Percentiles rank a stretch among this genome's conserved stretches.
phyloP scores from a whole-genome alignment of 2,113 vertebrate species.

The Oryzias curvinotus region DNA sequence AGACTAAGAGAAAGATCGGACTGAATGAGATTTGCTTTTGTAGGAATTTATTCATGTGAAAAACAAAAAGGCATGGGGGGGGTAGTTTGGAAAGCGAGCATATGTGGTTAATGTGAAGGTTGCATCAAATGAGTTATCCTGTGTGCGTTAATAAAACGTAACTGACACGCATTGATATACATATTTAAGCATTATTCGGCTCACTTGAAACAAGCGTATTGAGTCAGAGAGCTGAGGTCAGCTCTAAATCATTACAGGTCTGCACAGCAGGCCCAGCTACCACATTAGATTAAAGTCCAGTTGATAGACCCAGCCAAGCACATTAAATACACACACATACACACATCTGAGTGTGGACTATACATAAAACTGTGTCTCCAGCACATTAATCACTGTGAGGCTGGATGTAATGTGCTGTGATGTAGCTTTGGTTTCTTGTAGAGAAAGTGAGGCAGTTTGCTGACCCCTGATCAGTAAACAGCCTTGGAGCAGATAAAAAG shows the following conservation, averaged over 20 bases:
- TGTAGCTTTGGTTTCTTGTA: slow-evolving; percentile 47
- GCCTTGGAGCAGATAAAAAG: slow-evolving; percentile 52
- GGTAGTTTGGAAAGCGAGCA: slow-evolving; percentile 2
- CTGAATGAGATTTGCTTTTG: slow-evolving; percentile 6
- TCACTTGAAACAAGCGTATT: slow-evolving; percentile 55
- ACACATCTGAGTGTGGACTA: slow-evolving; percentile 34
- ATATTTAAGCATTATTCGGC: slow-evolving; percentile 18
- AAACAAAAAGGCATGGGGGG: background rate
- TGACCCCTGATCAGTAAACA: slow-evolving; percentile 62
- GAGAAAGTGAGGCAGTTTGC: slow-evolving; percentile 37
- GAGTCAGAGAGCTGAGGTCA: slow-evolving; percentile 70
- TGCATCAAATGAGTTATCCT: slow-evolving; percentile 10
- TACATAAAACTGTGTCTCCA: slow-evolving; percentile 49
- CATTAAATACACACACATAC: slow-evolving; percentile 47
- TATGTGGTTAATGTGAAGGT: slow-evolving; percentile 28
- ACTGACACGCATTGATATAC: slow-evolving; percentile 32
- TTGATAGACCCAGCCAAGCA: slow-evolving; percentile 66
- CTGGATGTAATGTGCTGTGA: slow-evolving; percentile 51
- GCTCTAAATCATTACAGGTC: slow-evolving; percentile 74
- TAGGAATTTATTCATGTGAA: slow-evolving; percentile 16
- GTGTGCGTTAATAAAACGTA: slow-evolving; percentile 40
- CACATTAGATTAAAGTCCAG: slow-evolving; percentile 71
- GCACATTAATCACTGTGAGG: slow-evolving; percentile 67
- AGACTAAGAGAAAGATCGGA: slow-evolving; percentile 4
- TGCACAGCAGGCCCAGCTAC: slow-evolving; percentile 56